Base-by-base conservation (phyloP, 2,888 invertebrate species). In the Daptonema setosum region DNA sequence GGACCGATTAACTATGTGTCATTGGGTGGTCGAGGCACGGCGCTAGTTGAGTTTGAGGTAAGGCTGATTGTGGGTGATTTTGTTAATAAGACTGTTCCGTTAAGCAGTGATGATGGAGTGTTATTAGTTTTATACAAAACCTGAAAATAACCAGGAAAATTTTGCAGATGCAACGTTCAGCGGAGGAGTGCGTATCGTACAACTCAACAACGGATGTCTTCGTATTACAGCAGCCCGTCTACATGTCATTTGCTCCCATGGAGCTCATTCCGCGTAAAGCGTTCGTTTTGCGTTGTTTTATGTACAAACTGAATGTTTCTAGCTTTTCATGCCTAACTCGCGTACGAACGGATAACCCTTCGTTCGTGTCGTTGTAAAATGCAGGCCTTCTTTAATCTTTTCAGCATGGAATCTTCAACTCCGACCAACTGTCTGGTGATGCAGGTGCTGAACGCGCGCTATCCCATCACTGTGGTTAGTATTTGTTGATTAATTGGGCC, bases 381-480 rank as follows among this genome's bases (percentile, higher is more conserved):
- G n/a, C n/a, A n/a, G n/a, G n/a, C n/a, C n/a, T n/a, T n/a, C n/a
- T n/a, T n/a, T n/a, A n/a, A n/a, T 11, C 29, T 48, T 55, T 58
- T 3, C 24, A 59, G 59, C 2, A 25, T 56, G 45, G 59, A 59
- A 47, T 35, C 51, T n/a, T 29, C 52, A 17, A 28, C 14, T 2
- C 58, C 59, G 26, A 54, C 28, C n/a, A 52, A 58, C 48, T 52
- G 93, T 67, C 78, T 95, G 68, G 81, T 95, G 65, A 88, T 91
- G 78, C 93, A 91, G 71, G 84, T 95, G 74, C 83, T 90, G 74
- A 93, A 93, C 75, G 90, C 93, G 61, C 87, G 90, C 74, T 95
- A 93, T 75, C 93, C 95, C 61, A 93, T 95, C 76, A 91, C 90
- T 76, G 90, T 90, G 81, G 91, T 93, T 77, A 85, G 90, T 58